Conservation (phyloP, 2,888 invertebrate genomes). For the Steinernema hermaphroditum region DNA sequence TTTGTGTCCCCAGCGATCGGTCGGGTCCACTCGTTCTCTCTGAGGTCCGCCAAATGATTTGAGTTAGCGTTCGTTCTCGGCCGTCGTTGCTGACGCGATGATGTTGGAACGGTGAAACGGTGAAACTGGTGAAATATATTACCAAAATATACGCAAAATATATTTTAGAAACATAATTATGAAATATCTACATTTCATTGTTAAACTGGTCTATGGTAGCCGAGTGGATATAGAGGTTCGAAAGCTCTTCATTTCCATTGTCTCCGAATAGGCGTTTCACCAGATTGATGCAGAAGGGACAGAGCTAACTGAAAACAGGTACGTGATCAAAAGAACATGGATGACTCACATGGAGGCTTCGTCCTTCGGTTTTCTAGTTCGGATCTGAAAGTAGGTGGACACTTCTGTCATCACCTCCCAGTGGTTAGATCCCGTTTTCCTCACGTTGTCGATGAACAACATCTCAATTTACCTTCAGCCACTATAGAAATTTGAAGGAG, state of each 20-base stretch:
- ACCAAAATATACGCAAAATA: no score
- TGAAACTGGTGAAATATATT: no score
- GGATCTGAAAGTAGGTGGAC: background rate
- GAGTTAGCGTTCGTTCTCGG: no score
- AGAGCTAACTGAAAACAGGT: background rate
- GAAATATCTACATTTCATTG: no score
- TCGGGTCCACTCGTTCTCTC: no score
- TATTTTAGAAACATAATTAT: no score
- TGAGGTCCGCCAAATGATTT: no score
- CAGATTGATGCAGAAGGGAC: slow-evolving; percentile 4
- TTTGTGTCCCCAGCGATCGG: no score
- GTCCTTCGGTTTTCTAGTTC: background rate
- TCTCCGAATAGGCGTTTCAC: slow-evolving; percentile 13
- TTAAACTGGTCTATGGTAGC: slow-evolving; percentile 48
- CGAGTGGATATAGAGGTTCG: slow-evolving; percentile 43
- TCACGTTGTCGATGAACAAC: background rate
- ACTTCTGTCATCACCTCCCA: slow-evolving; percentile 12
- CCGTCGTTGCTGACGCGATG: no score
- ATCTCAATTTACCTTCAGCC: background rate
- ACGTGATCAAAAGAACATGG: no score
- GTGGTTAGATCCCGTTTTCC: slow-evolving; percentile 1
- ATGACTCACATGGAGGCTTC: background rate
- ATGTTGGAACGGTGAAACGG: no score
- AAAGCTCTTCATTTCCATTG: slow-evolving; percentile 18
- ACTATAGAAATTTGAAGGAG: background rate